Conservation (phyloP, 2,113 vertebrate species). For the Ginglymostoma cirratum region DNA sequence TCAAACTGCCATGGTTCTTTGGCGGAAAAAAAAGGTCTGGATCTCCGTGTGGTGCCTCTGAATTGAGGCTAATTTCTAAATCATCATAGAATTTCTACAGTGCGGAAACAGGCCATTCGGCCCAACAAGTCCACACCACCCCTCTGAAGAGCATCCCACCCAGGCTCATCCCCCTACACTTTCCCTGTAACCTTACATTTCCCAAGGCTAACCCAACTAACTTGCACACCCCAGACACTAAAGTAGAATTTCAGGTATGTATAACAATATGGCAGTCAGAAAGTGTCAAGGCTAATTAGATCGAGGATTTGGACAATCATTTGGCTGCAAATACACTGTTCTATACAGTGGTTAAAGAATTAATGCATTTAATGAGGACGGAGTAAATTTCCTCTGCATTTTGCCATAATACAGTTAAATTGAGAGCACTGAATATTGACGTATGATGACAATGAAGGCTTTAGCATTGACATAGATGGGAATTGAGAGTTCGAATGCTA, state of each 20-base stretch:
- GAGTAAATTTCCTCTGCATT: neutral
- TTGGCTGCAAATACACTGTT: neutral
- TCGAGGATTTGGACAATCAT: neutral
- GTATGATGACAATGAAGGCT: neutral
- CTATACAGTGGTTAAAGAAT: neutral
- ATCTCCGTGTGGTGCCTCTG: neutral
- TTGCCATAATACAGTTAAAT: neutral
- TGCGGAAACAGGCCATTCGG: no score
- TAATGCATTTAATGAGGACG: neutral
- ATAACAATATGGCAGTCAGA: neutral
- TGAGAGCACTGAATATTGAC: neutral
- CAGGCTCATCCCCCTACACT: no score
- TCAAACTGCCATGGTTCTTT: neutral
- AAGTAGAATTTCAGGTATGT: neutral
- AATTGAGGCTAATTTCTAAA: neutral
- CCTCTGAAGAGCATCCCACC: no score
- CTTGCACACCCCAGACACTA: no score
- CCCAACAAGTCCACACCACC: no score
- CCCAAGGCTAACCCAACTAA: no score
- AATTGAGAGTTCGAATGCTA: neutral
- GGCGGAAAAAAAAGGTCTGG: neutral
- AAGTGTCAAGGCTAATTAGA: neutral
- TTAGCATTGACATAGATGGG: neutral
- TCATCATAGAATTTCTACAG: no score
- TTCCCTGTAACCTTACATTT: no score